Conservation (phyloP, 2,113 vertebrate genomes). For the Garra rufa region DNA sequence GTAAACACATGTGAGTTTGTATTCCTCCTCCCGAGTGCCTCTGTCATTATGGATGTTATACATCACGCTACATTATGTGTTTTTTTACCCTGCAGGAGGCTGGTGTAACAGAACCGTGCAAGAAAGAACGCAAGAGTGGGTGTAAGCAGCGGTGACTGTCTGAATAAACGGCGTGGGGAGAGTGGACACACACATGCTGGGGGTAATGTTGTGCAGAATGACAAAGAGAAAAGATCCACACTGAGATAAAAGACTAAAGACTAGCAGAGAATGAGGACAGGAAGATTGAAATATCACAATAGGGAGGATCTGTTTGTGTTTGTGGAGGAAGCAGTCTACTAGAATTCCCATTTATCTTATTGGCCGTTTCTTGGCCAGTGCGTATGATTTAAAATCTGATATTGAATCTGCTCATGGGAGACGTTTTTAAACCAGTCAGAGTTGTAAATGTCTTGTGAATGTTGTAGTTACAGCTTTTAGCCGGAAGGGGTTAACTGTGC, state of each 20-base stretch:
- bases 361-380: neutral
- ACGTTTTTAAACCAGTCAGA: neutral
- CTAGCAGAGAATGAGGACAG: neutral
- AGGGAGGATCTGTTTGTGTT: neutral
- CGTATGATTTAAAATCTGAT: neutral
- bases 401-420: neutral
- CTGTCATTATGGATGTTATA: slow-evolving; percentile 9
- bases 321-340: neutral
- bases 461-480: neutral
- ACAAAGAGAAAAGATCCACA: slow-evolving; percentile 15
- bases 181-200: slow-evolving; percentile 18
- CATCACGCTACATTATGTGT: neutral
- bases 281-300: slow-evolving; percentile 33
- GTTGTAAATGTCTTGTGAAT: neutral
- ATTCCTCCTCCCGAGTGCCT: neutral
- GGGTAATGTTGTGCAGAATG: slow-evolving; percentile 17
- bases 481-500: neutral
- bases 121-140: neutral
- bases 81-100: neutral
- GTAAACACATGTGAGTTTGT: neutral
- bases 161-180: neutral
- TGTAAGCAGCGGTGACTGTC: slow-evolving; percentile 2
- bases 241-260: neutral
- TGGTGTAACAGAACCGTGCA: neutral
- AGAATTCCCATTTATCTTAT: neutral